A percentile compares a stretch with the other conserved stretches of the same genome.
Conservation (phyloP, 2,888 invertebrate species). For the Mythimna vitellina region DNA sequence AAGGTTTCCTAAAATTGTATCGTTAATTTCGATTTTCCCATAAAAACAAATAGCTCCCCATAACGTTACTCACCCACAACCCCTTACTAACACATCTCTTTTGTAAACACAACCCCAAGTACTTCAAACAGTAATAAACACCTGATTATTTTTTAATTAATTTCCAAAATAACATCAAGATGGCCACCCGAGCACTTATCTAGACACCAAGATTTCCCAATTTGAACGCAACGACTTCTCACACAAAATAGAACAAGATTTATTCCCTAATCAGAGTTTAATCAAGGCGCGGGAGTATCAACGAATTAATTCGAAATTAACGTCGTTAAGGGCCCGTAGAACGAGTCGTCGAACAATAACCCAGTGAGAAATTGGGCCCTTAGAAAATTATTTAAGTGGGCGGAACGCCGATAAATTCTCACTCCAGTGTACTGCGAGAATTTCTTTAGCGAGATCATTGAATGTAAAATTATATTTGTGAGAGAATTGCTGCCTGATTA, state of each 20-base stretch:
- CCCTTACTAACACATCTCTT: conserved; percentile 11
- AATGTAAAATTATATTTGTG: conserved; percentile 62
- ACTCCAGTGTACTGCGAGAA: conserved; percentile 60
- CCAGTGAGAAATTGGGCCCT: conserved; percentile 79
- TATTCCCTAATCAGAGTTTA: conserved; percentile 85
- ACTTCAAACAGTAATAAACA: conserved; percentile 55
- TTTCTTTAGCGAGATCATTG: conserved; percentile 61
- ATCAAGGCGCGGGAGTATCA: conserved; percentile 81
- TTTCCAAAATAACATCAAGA: conserved; percentile 50
- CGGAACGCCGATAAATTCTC: conserved; percentile 75
- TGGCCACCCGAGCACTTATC: conserved; percentile 19
- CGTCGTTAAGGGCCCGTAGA: conserved; percentile 76
- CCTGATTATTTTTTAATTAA: conserved; percentile 54
- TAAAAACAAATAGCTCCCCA: neutral
- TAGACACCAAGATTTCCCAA: conserved; percentile 57
- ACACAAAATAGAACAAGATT: conserved; percentile 75
- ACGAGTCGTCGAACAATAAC: conserved; percentile 81
- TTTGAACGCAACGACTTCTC: conserved; percentile 62
- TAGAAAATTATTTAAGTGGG: conserved; percentile 75
- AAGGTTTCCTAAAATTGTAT: neutral
- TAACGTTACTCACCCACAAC: neutral
- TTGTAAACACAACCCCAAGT: conserved; percentile 30
- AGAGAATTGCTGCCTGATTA: conserved; percentile 52
- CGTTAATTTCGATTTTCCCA: neutral
- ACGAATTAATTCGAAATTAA: conserved; percentile 87